Base-by-base conservation (phyloP, 1,140 invertebrate species). In the Elymnias hypermnestra region DNA sequence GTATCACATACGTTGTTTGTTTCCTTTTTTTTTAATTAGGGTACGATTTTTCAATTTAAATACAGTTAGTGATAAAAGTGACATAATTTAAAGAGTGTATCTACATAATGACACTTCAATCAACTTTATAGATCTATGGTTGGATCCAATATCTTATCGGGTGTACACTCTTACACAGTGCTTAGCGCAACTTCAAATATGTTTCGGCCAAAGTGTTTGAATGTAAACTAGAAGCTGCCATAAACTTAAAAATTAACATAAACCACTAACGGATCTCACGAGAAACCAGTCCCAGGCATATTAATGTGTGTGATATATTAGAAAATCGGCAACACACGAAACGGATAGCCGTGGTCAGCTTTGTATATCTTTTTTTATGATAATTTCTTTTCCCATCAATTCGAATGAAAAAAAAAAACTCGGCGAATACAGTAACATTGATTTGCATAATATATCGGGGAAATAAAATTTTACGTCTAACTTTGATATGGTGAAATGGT, bases 281-380 rank as follows among this genome's bases (percentile, higher is more conserved):
- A 71, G 58, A n/a, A 82, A 84, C 81, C 70, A 65, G 81, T 84
- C 66, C 40, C 33, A 28, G 53, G 63, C 57, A 72, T 76, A 78
- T 81, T 79, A 84, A 81, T 84, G 77, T 55, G 39, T 53, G 77
- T 84, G 81, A 84, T 82, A 71, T 84, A 82, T 84, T 84, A 82
- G 77, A 84, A 79, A 84, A 82, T 84, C 81, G 72, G 66, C 73
- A 74, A 76, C 51, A 71, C 56, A 58, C 57, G 51, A 50, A 57
- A 68, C 57, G 51, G 51, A 63, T 43, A 51, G 57, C 62, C 70
- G 61, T 55, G 62, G 62, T 56, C 56, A 55, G 58, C 53, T 67
- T 63, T 63, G 53, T 63, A 55, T 59, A 62, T 62, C 56, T n/a
- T 67, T 70, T 71, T 79, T 77, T 72, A 79, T 77, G 71, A 56